Percentiles rank a stretch among this genome's conserved stretches.
phyloP scores from a whole-genome alignment of 2,888 invertebrate species.

The Sarcophaga carnaria region DNA sequence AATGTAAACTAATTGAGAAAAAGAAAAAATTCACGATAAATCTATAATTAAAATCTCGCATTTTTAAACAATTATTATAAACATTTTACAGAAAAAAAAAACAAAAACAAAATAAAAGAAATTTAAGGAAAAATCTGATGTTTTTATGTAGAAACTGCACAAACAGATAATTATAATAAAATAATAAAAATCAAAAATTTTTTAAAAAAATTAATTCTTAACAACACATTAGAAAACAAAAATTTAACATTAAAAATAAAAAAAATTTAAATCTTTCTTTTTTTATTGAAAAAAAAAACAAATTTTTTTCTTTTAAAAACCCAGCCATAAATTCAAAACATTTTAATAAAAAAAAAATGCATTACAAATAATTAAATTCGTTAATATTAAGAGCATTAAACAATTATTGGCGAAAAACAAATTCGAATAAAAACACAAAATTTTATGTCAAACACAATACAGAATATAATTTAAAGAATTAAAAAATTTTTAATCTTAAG shows the following conservation, averaged over 20 bases:
- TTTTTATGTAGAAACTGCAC: conserved; percentile 26
- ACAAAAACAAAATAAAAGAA: neutral
- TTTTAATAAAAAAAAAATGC: too few species aligned
- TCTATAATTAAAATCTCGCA: conserved; percentile 50
- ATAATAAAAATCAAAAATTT: conserved; percentile 25
- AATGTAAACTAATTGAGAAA: conserved; percentile 58
- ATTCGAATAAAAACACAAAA: too few species aligned
- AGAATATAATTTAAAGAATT: neutral
- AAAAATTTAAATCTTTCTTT: too few species aligned
- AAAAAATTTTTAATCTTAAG: neutral
- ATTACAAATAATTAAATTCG: too few species aligned
- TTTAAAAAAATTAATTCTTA: conserved; percentile 34
- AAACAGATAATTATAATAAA: neutral
- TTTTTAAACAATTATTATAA: conserved; percentile 47
- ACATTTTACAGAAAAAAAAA: neutral
- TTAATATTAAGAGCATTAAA: too few species aligned
- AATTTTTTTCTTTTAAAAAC: too few species aligned
- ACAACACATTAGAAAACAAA: conserved; percentile 41
- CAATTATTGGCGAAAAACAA: too few species aligned
- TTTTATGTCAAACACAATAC: neutral
- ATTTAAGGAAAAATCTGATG: conserved; percentile 4
- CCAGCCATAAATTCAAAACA: too few species aligned
- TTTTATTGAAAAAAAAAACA: too few species aligned
- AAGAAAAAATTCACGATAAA: conserved; percentile 9
- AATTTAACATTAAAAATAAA: neutral